Base-by-base conservation (phyloP, 2,113 vertebrate species). In the Ameiurus melas region DNA sequence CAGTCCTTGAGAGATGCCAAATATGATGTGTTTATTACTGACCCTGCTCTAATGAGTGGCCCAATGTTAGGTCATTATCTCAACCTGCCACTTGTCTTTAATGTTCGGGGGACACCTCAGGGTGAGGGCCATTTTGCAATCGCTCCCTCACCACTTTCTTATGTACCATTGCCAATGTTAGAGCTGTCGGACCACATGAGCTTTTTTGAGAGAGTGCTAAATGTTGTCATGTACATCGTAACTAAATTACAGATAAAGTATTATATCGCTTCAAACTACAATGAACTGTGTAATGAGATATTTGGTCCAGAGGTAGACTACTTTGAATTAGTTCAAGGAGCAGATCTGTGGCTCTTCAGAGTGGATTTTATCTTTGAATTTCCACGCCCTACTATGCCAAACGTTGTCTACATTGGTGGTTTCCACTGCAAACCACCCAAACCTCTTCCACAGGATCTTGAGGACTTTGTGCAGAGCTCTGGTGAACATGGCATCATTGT, bases 81-180 rank as follows among this genome's bases (percentile, higher is more conserved):
- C 17, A 90, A 92, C 60, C 86, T 93, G 19, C 93, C 93, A 5
- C 14, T 93, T 5, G 91, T 92, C n/a, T 90, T 90, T 57, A 91
- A 91, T 82, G 91, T 90, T 58, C 91, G 92, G 1, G 92, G 92
- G 93, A 88, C 89, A 7, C 1, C 87, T 5, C 66, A 71, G 5
- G 84, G 14, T 43, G 93, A 93, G 16, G 91, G 85, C 0, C 93
- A 93, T 88, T 92, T 91, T 78, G 55, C 73, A 16, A 83, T 89
- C 22, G 93, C 91, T 33, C 92, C 93, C 47, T 90, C 92, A 4
- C 93, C 92, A 0, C 86, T 90, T 71, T 93, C 93, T 68, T 93
- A 93, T 55, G 87, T 93, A 3, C 93, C 93, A 6, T 2, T 89
- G 0, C 87, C 83, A 81, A 85, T 91, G 79, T 57, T 89, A 14